Evolutionary conservation across 1,140 invertebrate genomes (phyloP), one percentile per base, ranked within the genome.

Genomic region (Hylyphantes graminicola): DNA sequence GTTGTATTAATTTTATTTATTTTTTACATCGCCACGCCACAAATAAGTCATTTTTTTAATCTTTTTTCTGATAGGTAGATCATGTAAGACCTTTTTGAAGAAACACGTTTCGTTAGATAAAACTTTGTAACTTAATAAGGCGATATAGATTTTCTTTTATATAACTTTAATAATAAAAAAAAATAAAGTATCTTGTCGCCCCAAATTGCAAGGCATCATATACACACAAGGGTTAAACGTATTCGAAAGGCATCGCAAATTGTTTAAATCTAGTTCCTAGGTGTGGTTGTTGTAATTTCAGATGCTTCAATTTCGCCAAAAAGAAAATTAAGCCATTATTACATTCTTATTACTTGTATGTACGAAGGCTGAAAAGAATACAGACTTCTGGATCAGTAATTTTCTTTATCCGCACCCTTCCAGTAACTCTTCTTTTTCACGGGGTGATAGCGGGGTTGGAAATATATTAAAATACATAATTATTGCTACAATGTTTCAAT

Each of bases 41-140:
- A 83, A 65, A 83, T 83, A 83, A 83, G 75, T 83, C 80, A 83
- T 79, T 68, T 15, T 48, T 10, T 15, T 53, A 51, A 5, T 59
- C n/a, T 55, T 19, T 12, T 65, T 64, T 19, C 13, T 57, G 35
- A 17, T 59, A 54, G n/a, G 59, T 50, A 35, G 53, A 19, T 11
- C 74, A 13, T 53, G 53, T 77, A 50, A 63, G 50, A 50, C 48
- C 50, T 19, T 50, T 51, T 19, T 51, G 50, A 35, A 35, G n/a
- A 48, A 73, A 65, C 72, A 53, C 35, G 70, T 73, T 73, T 57
- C 54, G 15, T 12, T 63, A 72, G 75, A 74, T 59, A 74, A 67
- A 53, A 17, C 53, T 83, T 70, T 50, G 80, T 75, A 83, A 83
- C 80, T 74, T 83, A 83, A 83, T 83, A 83, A 83, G 59, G 80